Base-by-base conservation (phyloP, 2,888 invertebrate genomes). In the Agrotis exclamationis region DNA sequence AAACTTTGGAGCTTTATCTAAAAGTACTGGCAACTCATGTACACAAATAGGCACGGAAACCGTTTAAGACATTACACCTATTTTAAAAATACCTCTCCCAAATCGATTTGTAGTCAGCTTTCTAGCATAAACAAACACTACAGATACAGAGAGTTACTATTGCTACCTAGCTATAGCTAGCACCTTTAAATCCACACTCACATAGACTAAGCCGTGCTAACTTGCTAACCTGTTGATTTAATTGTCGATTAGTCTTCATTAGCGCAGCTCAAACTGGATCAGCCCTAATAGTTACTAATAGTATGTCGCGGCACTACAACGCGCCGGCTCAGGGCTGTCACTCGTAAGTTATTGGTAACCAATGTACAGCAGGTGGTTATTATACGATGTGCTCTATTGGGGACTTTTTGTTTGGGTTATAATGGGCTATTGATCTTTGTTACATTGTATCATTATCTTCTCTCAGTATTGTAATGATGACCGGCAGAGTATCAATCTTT, bases 221-320 rank as follows among this genome's bases (percentile, higher is more conserved):
- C 83, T 79, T 79, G 89, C 87, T 92, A 94, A 95, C 95, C 95
- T 95, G 95, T 94, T 94, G 94, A 93, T 91, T 95, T 93, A 94
- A 94, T 93, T 86, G 88, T 89, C 94, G 91, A 94, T 95, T 94
- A 93, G 89, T 95, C 94, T 93, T 91, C 90, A 94, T 94, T 94
- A 93, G 72, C 59, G 68, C 67, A 86, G 89, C 88, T 91, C 89
- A 90, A 86, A 85, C 84, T 84, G 87, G 91, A 89, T 91, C 89
- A 89, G 80, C 85, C 86, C 91, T 95, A 95, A 95, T 93, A 92
- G 93, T 93, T 91, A 94, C 94, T 93, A 94, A 95, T 95, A 93
- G 93, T 91, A 88, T 89, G 86, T 87, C 85, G 82, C 85, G 83
- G 82, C 83, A 79, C 82, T 79, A 82, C 79, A 79, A 71, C 82